These are phyloP conservation scores for Syritta pipiens DNA, from an alignment of 2,888 invertebrate species.

Conservation along the genomic window DNA sequence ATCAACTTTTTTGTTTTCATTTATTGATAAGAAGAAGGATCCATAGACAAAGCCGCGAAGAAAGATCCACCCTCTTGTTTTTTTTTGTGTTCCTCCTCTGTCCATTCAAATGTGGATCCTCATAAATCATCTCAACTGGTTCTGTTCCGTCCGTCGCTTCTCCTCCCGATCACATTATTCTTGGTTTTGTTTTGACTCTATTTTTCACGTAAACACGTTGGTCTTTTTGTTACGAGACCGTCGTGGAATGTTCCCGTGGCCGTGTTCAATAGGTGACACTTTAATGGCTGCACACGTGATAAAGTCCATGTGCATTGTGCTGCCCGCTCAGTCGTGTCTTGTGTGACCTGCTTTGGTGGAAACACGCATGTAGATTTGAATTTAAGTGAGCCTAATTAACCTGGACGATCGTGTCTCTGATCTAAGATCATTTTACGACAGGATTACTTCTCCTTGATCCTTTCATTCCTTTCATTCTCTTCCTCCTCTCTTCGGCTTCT, in stretches of 20 bases:
- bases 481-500: slow-evolving; percentile 5
- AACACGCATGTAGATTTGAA: slow-evolving; percentile 4
- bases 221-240: slow-evolving; percentile 30
- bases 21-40: too few species aligned
- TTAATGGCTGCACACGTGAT: slow-evolving; percentile 48
- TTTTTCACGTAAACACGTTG: slow-evolving; percentile 16
- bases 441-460: slow-evolving; percentile 47
- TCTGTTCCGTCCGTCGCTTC: too few species aligned
- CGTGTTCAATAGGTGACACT: slow-evolving; percentile 49
- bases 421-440: slow-evolving; percentile 57
- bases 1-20: too few species aligned
- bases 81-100: too few species aligned
- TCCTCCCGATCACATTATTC: too few species aligned
- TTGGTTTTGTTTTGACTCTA: slow-evolving; percentile 30
- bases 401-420: slow-evolving; percentile 5
- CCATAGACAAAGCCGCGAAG: too few species aligned
- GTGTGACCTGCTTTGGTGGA: slow-evolving; percentile 20
- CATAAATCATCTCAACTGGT: too few species aligned
- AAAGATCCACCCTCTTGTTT: too few species aligned
- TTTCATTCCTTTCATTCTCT: slow-evolving; percentile 11
- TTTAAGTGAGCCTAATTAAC: slow-evolving; percentile 52
- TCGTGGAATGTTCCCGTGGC: slow-evolving; percentile 18
- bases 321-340: too few species aligned
- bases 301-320: slow-evolving; percentile 22
- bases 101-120: too few species aligned